A percentile compares a stretch with the other conserved stretches of the same genome.
These are phyloP conservation scores for Drymonia ruficornis DNA, from an alignment of 2,888 invertebrate genomes.

Conservation along the genomic window DNA sequence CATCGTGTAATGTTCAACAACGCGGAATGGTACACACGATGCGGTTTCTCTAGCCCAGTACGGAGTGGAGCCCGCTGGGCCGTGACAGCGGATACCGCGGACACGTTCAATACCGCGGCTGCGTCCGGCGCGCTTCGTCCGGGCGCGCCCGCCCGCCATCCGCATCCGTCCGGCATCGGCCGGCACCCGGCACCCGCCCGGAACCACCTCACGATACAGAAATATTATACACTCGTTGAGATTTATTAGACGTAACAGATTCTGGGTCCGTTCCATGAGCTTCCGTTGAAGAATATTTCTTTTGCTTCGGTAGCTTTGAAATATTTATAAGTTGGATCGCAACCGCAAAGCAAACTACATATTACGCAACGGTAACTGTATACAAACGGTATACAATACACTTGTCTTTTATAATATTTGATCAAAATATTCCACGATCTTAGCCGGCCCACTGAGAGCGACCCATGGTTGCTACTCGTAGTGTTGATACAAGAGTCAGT, in stretches of 20 bases:
- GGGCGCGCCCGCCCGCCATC: too few species aligned
- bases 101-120: conserved; percentile 22
- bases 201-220: background rate
- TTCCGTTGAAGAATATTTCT: background rate
- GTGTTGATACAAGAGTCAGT: too few species aligned
- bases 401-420: too few species aligned
- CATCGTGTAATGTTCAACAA: background rate
- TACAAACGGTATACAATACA: too few species aligned
- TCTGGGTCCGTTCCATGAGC: background rate
- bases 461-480: too few species aligned
- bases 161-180: too few species aligned
- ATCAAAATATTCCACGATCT: too few species aligned
- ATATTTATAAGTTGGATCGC: background rate
- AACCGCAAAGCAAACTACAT: background rate
- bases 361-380: too few species aligned
- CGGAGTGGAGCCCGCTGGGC: conserved; percentile 23
- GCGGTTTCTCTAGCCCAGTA: conserved; percentile 11
- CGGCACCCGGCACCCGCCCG: background rate
- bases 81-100: conserved; percentile 41
- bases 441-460: too few species aligned
- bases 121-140: background rate
- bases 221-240: conserved; percentile 1
- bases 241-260: background rate
- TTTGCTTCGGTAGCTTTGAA: background rate
- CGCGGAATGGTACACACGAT: conserved; percentile 4